Evolutionary conservation across 2,888 invertebrate species (phyloP), one percentile per base, ranked within the genome.

Genomic region (Drosophila mercatorum): DNA sequence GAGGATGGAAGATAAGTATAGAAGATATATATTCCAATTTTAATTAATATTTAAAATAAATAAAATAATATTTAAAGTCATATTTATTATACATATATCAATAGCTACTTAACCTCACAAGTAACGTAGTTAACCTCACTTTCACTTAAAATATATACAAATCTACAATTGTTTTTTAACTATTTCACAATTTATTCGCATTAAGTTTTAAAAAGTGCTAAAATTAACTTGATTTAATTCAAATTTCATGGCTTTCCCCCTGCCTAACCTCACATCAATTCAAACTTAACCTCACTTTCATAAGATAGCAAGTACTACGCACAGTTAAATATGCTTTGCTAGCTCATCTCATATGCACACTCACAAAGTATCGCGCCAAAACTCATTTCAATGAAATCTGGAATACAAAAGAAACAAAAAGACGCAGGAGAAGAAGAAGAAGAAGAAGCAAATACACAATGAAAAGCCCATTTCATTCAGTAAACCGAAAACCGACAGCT

Each of bases 391-490:
- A 14, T 53, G 38, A 38, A 53, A 38, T 38, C 8, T 53, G 6
- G n/a, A 17, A 22, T 22, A 26, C 43, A 57, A 14, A 38, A n/a
- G 36, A 46, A 11, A 36, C 22, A 59, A 12, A 22, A 34, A 12
- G n/a, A 12, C 22, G 22, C 1, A 51, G 36, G 17, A 31, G 31
- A 34, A 34, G 10, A 10, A 10, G 51, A 47, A n/a, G 38, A 47
- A 36, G 17, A 8, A n/a, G 49, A 17, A 6, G 17, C 31, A 34
- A 17, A 51, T 17, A 60, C 49, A 63, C 49, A 72, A 58, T 43
- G 14, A 36, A 64, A 22, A 5, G 5, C 7, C 5, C 8, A 69
- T 61, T 82, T 82, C 80, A 78, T 82, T 82, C 56, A 65, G 31
- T 5, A 44, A 44, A 11, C 17, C 22, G 10, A 26, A 49, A 56